These are phyloP conservation scores for Caenorhabditis sp. DNA, from an alignment of 2,888 invertebrate genomes.

Conservation along the genomic window DNA sequence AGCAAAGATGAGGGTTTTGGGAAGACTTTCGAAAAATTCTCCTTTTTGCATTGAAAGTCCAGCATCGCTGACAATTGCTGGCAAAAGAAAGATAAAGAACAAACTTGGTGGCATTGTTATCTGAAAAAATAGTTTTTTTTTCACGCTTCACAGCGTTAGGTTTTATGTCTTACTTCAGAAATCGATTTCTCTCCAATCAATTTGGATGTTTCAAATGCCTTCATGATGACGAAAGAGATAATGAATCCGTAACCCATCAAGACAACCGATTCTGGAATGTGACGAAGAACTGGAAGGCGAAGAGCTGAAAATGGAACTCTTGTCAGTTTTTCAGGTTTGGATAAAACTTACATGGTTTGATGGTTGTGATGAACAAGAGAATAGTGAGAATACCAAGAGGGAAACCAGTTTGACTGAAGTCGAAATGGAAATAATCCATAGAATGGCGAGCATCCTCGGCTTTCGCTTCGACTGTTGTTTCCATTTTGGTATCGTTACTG, in stretches of 20 bases:
- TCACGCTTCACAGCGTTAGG: too few relatives aligned
- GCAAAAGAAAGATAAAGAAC: conserved; percentile 95
- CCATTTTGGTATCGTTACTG: background rate
- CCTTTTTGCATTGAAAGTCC: conserved; percentile 98
- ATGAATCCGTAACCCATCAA: conserved; percentile 51
- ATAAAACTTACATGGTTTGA: conserved; percentile 38
- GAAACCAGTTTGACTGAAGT: conserved; percentile 29
- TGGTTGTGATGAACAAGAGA: conserved; percentile 27
- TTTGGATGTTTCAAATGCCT: background rate
- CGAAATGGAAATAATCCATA: conserved; percentile 23
- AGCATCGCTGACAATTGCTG: conserved; percentile 95
- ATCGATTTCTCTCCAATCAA: background rate
- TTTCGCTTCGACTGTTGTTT: conserved; percentile 11
- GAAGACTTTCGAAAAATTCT: conserved; percentile 92
- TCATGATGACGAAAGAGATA: background rate
- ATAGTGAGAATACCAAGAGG: conserved; percentile 24
- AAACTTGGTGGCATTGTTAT: conserved; percentile 70
- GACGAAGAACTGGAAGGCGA: conserved; percentile 11
- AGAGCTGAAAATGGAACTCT: conserved; percentile 20
- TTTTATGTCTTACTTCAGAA: background rate
- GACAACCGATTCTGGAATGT: conserved; percentile 54
- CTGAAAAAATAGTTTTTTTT: background rate
- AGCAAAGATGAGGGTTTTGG: conserved; percentile 91
- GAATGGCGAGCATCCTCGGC: conserved; percentile 32
- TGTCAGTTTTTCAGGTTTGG: background rate